A percentile compares a stretch with the other conserved stretches of the same genome.
phyloP scores from a whole-genome alignment of 2,113 vertebrate genomes.

The Megaceryle maxima region DNA sequence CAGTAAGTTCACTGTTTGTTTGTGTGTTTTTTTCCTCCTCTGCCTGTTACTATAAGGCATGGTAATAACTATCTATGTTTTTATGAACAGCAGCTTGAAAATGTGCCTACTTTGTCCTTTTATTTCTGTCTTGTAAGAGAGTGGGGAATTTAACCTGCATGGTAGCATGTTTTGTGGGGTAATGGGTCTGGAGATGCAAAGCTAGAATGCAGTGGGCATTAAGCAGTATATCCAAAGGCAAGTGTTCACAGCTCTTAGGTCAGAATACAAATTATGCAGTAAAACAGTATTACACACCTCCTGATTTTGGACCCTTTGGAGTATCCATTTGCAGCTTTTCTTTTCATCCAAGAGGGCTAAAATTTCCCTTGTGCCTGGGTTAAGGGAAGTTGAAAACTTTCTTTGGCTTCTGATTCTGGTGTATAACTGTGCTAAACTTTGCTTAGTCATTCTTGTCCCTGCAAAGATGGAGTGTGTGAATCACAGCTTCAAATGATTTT shows the following conservation, averaged over 20 bases:
- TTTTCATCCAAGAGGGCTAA: not conserved
- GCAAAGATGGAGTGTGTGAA: not conserved
- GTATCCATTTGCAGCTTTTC: not conserved
- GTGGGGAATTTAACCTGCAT: not conserved
- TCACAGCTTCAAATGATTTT: not conserved
- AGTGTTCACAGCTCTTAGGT: not conserved
- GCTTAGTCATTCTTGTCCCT: not conserved
- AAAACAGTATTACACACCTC: not conserved
- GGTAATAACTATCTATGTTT: not conserved
- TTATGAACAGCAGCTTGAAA: not conserved
- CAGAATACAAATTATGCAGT: not conserved
- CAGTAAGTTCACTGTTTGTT: rapidly evolving
- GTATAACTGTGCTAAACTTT: not conserved
- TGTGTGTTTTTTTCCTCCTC: not conserved
- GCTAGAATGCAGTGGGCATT: not conserved
- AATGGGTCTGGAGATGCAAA: not conserved
- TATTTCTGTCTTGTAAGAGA: not conserved
- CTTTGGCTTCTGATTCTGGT: not conserved
- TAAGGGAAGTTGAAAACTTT: not conserved
- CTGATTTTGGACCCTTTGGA: not conserved
- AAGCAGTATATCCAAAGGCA: not conserved
- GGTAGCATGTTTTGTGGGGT: rapidly evolving
- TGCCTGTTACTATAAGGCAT: rapidly evolving
- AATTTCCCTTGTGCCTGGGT: not conserved
- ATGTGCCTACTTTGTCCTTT: not conserved